Conservation (phyloP, 2,113 vertebrate species). For the Myotis yumanensis region DNA sequence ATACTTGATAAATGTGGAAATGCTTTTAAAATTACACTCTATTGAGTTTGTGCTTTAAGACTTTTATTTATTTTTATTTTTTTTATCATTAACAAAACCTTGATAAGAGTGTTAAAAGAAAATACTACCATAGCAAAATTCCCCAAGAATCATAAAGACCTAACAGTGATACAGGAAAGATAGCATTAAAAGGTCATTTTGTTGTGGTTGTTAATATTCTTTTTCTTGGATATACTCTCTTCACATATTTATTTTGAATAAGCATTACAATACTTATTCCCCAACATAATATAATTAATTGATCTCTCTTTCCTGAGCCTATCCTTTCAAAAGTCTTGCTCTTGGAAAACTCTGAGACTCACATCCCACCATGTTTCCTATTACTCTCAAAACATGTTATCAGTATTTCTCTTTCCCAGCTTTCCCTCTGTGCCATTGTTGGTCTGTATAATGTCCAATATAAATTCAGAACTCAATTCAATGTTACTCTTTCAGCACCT, state of each 20-base stretch:
- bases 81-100: conserved; percentile 60
- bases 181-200: neutral
- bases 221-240: neutral
- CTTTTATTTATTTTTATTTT: neutral
- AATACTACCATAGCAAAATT: neutral
- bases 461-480: neutral
- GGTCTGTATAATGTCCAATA: neutral
- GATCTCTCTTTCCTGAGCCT: neutral
- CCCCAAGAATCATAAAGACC: neutral
- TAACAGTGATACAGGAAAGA: neutral
- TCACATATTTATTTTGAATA: neutral
- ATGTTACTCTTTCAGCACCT: neutral
- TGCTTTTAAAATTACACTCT: conserved; percentile 53
- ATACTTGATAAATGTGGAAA: neutral
- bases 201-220: neutral
- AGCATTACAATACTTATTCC: neutral
- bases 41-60: neutral
- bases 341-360: neutral
- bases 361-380: neutral
- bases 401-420: neutral
- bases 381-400: neutral
- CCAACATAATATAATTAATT: neutral
- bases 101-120: neutral
- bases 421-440: neutral
- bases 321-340: neutral